Evolutionary conservation across 2,888 invertebrate species (phyloP).

Genomic region (Neoitamus cyanurus): DNA sequence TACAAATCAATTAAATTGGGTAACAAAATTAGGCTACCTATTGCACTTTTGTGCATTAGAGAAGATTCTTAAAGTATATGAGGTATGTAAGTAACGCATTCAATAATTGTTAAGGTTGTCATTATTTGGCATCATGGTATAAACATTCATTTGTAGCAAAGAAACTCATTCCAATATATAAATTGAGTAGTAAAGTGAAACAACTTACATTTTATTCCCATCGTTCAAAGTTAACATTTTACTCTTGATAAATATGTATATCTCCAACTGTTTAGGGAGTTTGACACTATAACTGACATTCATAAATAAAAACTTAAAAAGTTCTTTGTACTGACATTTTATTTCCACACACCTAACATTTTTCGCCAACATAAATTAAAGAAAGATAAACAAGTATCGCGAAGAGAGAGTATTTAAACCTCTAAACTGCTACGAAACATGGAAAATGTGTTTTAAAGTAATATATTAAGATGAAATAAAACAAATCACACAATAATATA

Average conservation of each 20-base stretch:
- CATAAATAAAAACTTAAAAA: not conserved
- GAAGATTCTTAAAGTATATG: not conserved
- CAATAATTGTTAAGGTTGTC: not conserved
- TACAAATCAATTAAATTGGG: not conserved
- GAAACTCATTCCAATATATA: not conserved
- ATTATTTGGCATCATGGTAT: not conserved
- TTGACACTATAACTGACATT: not conserved
- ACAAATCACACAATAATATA: conserved; percentile 50
- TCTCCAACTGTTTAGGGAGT: not conserved
- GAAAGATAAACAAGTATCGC: not conserved
- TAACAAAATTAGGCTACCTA: not conserved
- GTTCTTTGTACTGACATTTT: not conserved
- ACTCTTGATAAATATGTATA: not conserved
- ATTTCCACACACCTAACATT: not conserved
- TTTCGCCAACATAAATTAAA: not conserved
- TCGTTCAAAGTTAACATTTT: conserved; percentile 25
- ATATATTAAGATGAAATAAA: conserved; percentile 47
- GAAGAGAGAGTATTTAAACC: not conserved
- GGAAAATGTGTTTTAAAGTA: conserved; percentile 21
- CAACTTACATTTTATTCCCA: conserved; percentile 4
- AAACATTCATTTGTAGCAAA: not conserved
- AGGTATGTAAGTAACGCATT: not conserved
- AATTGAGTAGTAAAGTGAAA: conserved; percentile 27
- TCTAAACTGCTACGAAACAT: not conserved
- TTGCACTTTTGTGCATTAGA: not conserved